phyloP scores from a whole-genome alignment of 2,797 vertebrate species.

The Falco novaeseelandiae region DNA sequence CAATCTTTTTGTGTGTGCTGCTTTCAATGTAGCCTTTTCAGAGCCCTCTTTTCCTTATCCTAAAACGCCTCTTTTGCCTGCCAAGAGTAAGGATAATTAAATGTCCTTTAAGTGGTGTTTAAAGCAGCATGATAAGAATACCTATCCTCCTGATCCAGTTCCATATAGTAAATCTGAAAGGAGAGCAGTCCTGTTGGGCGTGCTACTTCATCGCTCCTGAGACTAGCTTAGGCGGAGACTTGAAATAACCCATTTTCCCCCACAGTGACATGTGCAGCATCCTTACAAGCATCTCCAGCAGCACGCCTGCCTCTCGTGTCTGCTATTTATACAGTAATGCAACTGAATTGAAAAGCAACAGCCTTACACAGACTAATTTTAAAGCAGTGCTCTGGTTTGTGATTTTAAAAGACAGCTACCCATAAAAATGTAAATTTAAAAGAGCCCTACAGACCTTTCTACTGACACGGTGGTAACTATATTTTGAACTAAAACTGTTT shows the following conservation, averaged over 20 bases:
- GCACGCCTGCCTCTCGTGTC: neutral
- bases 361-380: conserved; percentile 4
- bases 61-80: conserved; percentile 35
- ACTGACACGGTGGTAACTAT: neutral
- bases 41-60: conserved; percentile 17
- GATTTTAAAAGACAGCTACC: neutral
- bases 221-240: neutral
- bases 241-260: conserved; percentile 39
- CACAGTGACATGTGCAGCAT: conserved; percentile 32
- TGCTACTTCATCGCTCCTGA: neutral
- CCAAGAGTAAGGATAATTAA: conserved; percentile 51
- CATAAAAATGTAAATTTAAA: neutral
- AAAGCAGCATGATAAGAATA: conserved; percentile 36
- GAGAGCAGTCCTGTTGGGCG: neutral
- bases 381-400: conserved; percentile 1
- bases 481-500: neutral
- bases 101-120: conserved; percentile 28
- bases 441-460: neutral
- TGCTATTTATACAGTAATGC: conserved; percentile 29
- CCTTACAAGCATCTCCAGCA: conserved; percentile 23
- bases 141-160: conserved; percentile 9
- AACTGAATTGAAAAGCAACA: conserved; percentile 4
- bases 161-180: neutral
- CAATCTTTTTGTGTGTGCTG: conserved; percentile 14
- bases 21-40: conserved; percentile 30